Base-by-base conservation (phyloP, 2,888 invertebrate genomes). In the Athalia rosae region DNA sequence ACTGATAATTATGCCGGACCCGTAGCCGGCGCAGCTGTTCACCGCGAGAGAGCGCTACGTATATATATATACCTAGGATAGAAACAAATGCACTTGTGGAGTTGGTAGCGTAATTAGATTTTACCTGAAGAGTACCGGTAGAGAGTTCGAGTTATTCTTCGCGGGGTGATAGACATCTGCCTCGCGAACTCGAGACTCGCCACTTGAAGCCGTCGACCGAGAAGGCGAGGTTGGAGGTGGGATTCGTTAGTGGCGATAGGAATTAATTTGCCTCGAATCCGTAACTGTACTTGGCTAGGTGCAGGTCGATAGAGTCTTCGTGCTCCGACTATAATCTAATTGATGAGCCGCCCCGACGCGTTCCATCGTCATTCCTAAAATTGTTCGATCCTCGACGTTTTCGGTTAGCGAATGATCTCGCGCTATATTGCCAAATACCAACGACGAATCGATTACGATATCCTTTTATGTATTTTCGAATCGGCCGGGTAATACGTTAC, bases 181-280 rank as follows among this genome's bases (percentile, higher is more conserved):
- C 79, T 77, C 48, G 81, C 53, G 77, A 81, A 81, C 80, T 83
- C 79, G 80, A 81, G 80, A 82, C 80, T 80, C 79, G 81, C 80
- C 81, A 81, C 82, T 84, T 82, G 80, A 80, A 83, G 82, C 82
- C 79, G 74, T 74, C 74, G 74, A 58, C 61, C 74, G 76, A 79
- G 78, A 78, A 77, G 74, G 79, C 76, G 78, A 73, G 69, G 74
- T 80, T 77, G 63, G 78, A 63, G 77, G 64, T 71, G 76, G 77
- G 81, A 82, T 84, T 83, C 81, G 79, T 85, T 84, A 84, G 82
- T 80, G 80, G 81, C 80, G 82, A 83, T 82, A 82, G 82, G 82
- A 84, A 84, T 84, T 84, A 83, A 85, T 84, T 84, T 81, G 80
- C 82, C 79, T 80, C 80, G 81, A 81, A 81, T 83, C 81, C 82